These are phyloP conservation scores for Drosophila arawakana DNA, from an alignment of 1,140 invertebrate species.

Conservation along the genomic window DNA sequence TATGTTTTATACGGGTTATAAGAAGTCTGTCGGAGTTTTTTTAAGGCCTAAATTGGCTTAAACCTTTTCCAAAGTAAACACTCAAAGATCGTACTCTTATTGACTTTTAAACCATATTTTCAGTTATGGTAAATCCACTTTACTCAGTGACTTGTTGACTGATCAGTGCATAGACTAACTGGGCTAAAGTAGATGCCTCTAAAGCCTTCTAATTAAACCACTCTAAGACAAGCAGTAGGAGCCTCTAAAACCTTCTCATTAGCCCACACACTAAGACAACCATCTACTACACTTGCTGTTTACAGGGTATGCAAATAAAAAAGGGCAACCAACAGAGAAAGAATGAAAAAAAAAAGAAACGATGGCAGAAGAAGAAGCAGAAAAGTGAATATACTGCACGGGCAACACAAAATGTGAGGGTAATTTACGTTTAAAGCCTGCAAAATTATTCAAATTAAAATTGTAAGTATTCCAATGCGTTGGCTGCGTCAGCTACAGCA, in stretches of 20 bases:
- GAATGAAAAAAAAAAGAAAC: background rate
- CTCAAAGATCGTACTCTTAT: too few relatives aligned
- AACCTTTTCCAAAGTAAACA: too few relatives aligned
- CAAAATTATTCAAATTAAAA: slow-evolving; percentile 83
- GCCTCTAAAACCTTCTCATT: too few relatives aligned
- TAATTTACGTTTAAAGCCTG: slow-evolving; percentile 82
- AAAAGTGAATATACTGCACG: slow-evolving; percentile 54
- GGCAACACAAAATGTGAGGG: slow-evolving; percentile 62
- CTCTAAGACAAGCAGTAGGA: too few relatives aligned
- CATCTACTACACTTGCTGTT: background rate
- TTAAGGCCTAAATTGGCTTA: too few relatives aligned
- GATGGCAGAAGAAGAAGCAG: slow-evolving; percentile 12
- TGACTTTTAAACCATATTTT: too few relatives aligned
- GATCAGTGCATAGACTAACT: too few relatives aligned
- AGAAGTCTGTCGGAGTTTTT: too few relatives aligned
- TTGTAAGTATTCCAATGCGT: slow-evolving; percentile 80
- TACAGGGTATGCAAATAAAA: slow-evolving; percentile 33
- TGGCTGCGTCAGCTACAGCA: slow-evolving; percentile 56
- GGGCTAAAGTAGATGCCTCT: too few relatives aligned
- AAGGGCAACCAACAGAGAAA: slow-evolving; percentile 9
- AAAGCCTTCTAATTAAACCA: too few relatives aligned
- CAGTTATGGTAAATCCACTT: too few relatives aligned
- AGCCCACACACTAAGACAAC: background rate
- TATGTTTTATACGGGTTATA: too few relatives aligned
- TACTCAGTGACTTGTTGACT: background rate